These are phyloP conservation scores for Alouatta palliata DNA, from an alignment of 2,113 vertebrate genomes.

Conservation along the genomic window DNA sequence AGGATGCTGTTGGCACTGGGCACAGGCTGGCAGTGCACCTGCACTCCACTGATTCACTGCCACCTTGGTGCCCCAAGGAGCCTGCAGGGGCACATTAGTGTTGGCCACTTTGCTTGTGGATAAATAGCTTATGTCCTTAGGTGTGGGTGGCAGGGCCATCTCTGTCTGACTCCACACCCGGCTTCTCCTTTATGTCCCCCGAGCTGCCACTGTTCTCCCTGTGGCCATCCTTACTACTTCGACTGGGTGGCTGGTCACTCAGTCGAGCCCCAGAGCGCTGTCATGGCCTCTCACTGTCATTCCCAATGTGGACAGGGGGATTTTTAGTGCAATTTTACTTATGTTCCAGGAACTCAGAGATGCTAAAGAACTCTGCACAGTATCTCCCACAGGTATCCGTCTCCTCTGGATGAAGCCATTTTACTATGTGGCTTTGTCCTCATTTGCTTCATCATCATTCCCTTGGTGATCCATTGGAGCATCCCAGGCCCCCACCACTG, in stretches of 20 bases:
- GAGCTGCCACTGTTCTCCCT: background rate
- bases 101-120: background rate
- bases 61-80: background rate
- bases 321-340: background rate
- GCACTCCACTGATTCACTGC: background rate
- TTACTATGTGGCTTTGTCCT: background rate
- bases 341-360: background rate
- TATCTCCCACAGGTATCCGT: background rate
- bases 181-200: background rate
- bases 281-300: background rate
- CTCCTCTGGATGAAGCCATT: background rate
- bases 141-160: background rate
- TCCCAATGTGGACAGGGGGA: background rate
- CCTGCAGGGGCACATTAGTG: background rate
- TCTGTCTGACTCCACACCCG: background rate
- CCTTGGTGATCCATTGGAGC: background rate
- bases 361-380: background rate
- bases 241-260: background rate
- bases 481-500: background rate
- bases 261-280: background rate
- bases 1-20: background rate
- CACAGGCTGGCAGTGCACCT: background rate
- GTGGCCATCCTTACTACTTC: background rate
- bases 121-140: background rate
- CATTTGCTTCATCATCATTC: background rate